phyloP scores from a whole-genome alignment of 2,797 vertebrate genomes.

The Pangasius macronema region DNA sequence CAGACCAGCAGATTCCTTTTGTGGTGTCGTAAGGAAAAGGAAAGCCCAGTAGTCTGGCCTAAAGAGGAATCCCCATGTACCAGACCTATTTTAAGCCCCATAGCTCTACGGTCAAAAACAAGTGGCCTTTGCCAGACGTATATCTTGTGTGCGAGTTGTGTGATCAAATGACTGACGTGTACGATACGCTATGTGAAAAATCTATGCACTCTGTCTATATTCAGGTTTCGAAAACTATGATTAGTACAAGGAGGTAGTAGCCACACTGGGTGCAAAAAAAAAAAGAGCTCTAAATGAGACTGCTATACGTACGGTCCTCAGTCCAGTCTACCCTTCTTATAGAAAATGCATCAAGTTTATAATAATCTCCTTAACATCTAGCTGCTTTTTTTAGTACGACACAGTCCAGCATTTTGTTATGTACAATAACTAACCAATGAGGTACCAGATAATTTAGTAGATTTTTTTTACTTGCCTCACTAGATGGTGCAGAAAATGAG shows the following conservation, averaged over 20 bases:
- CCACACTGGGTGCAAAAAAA: not conserved
- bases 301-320: not conserved
- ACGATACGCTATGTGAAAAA: conserved; percentile 61
- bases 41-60: conserved; percentile 49
- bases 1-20: conserved; percentile 33
- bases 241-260: conserved; percentile 28
- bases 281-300: not conserved
- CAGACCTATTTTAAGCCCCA: conserved; percentile 52
- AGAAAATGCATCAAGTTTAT: not conserved
- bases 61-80: conserved; percentile 60
- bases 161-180: conserved; percentile 45
- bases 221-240: conserved; percentile 28
- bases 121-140: conserved; percentile 39
- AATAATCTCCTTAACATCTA: not conserved
- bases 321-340: not conserved
- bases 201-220: conserved; percentile 43
- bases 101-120: conserved; percentile 43
- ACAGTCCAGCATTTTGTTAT: not conserved
- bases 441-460: not conserved
- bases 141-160: conserved; percentile 32
- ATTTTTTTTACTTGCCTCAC: not conserved
- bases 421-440: not conserved
- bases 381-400: too few relatives aligned
- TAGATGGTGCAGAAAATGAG: not conserved
- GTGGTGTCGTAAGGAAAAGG: conserved; percentile 48